Evolutionary conservation across 2,888 invertebrate genomes (phyloP), one percentile per base, ranked within the genome.

Genomic region (Phengaris alcon): DNA sequence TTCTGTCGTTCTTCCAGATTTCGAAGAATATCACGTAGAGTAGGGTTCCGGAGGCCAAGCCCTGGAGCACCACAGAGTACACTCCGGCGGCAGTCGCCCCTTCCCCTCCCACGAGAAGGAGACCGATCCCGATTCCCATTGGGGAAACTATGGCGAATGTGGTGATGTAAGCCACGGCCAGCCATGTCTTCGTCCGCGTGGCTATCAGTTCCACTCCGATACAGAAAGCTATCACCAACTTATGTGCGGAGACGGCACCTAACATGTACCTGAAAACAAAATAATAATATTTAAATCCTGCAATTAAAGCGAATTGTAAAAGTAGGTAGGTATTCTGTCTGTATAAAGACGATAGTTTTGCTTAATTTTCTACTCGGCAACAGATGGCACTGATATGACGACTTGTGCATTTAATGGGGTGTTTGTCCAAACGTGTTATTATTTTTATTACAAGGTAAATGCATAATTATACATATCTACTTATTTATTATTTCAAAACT

Each of bases 21-120:
- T 99, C 99, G 88, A 99, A 98, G 93, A 98, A 98, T n/a, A 98
- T 98, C 15, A 99, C 98, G 90, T 98, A 99, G 5, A 99, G 91
- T 68, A 99, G 95, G 0, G 99, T 99, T 13, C 99, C 99, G 70
- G 97, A 96, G 0, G 99, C 98, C 77, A 99, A 90, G 4, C 98
- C 98, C 93, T 98, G 97, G 13, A 95, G 88, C 12, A 96, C 92
- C 68, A 95, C 95, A 0, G 96, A 95, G 15, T 95, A 91, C 8
- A 96, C 90, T 35, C 94, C 95, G 1, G 94, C 92, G 0, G 95
- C 94, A 0, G 95, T 90, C 0, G 94, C 94, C 0, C 94, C 94
- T 73, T 93, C 88, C 1, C 94, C 94, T 69, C 95, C 95, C 46
- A 95, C 95, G 64, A 97, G 88, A 3, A 95, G 86, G 77, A 97